Conservation (phyloP, 1,140 invertebrate species). For the Wasmannia auropunctata region DNA sequence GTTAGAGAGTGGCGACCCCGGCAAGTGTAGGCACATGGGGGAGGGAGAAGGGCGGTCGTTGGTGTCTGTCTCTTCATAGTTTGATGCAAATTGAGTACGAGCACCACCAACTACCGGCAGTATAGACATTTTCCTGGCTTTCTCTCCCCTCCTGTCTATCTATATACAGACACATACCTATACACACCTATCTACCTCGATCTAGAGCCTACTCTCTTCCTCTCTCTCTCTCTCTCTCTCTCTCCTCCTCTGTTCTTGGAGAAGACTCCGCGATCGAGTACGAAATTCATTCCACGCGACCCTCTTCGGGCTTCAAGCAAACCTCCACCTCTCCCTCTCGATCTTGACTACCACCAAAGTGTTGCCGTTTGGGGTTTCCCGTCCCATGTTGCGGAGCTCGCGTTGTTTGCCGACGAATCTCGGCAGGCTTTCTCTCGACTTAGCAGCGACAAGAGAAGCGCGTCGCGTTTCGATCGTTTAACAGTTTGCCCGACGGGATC, state of each 20-base stretch:
- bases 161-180: neutral
- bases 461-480: slow-evolving; percentile 43
- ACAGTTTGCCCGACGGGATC: neutral
- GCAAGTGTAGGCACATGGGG: slow-evolving; percentile 49
- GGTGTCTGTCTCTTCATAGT: slow-evolving; percentile 72
- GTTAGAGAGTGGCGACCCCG: slow-evolving; percentile 61
- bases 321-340: slow-evolving; percentile 47
- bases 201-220: slow-evolving; percentile 25
- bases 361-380: slow-evolving; percentile 81
- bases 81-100: slow-evolving; percentile 85
- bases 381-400: slow-evolving; percentile 53
- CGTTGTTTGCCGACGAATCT: slow-evolving; percentile 73
- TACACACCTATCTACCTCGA: slow-evolving; percentile 33
- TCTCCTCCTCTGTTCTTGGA: slow-evolving; percentile 14
- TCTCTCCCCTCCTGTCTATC: slow-evolving; percentile 25
- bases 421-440: slow-evolving; percentile 72
- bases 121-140: slow-evolving; percentile 67
- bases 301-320: slow-evolving; percentile 64
- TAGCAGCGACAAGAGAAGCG: slow-evolving; percentile 55
- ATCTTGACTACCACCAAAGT: slow-evolving; percentile 68
- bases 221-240: neutral
- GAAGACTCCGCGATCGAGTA: slow-evolving; percentile 60
- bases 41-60: slow-evolving; percentile 21
- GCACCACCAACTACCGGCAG: slow-evolving; percentile 75
- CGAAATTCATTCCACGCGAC: slow-evolving; percentile 75